Evolutionary conservation across 2,888 invertebrate species (phyloP), one percentile per base, ranked within the genome.

Genomic region (Deilephila porcellus): DNA sequence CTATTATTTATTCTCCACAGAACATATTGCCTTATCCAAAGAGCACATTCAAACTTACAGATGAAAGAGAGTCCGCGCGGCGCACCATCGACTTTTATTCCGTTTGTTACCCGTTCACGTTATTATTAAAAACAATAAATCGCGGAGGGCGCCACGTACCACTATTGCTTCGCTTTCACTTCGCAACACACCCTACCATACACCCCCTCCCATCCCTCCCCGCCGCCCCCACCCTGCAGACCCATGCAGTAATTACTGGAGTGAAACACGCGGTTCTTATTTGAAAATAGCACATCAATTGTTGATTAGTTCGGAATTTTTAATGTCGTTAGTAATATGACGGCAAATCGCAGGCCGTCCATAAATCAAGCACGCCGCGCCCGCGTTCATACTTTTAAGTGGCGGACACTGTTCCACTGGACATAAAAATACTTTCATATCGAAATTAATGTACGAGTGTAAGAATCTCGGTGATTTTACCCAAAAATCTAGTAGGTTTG

Each of bases 71-170:
- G 71, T 79, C 76, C 81, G 81, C 82, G 85, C 84, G 84, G 86
- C 88, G 86, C 85, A 86, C 86, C 84, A 73, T 87, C 87, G 88
- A 91, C 91, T 94, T 93, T 93, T 92, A 93, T 93, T 92, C 93
- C 91, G 91, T 93, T 94, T 93, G 92, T 93, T 91, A 91, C 91
- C 88, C 88, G 87, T 90, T 91, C 93, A 91, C 93, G 93, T 93
- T 94, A 94, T 95, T 95, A 95, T 94, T 95, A 94, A 94, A 94
- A 94, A 94, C 94, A 94, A 95, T 94, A 95, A 95, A 94, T 95
- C 93, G 93, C 92, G 88, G 92, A 91, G 92, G 90, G 91, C 91
- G 89, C 91, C 90, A 92, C 91, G 91, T 92, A 92, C 91, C 90
- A 92, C 93, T 93, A 93, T 92, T 91, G 92, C 92, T 90, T 88